Evolutionary conservation across 1,140 invertebrate species (phyloP), one percentile per base, ranked within the genome.

Genomic region (Grapholita molesta): DNA sequence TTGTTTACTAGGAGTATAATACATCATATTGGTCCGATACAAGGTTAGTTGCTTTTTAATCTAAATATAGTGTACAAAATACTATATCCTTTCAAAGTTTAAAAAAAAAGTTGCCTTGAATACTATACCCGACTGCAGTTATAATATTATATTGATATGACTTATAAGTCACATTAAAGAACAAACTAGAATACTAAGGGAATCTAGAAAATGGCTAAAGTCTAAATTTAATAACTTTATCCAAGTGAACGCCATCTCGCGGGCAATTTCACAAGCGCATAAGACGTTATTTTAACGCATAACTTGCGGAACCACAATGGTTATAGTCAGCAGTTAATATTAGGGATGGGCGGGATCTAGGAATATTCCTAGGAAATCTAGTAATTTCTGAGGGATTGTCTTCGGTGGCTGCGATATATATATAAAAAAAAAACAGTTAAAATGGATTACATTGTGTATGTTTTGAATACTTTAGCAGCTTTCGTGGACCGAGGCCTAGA

Each of bases 201-300:
- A 61, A 53, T 42, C 67, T 42, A 69, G 70, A 80, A 65, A 33
- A 9, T 38, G 76, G 72, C 55, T 70, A 66, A 77, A 84, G 78
- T 85, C 75, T 77, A 83, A 80, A 83, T 74, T 77, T 84, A 80
- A 83, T 76, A 74, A 75, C 73, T 76, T 78, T 82, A 84, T 77
- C 78, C 73, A 28, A 35, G 64, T 67, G 57, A 73, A 67, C 82
- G 76, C 82, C 82, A 88, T 84, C 82, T 85, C 70, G 77, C 73
- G 84, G 84, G 76, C 79, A 79, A 84, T 84, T 82, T 78, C 75
- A 72, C 73, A 80, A 83, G 72, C 78, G 66, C 66, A 64, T 69
- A 71, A 74, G 78, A 48, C 80, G 84, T 86, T 86, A 86, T 84
- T 86, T 87, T 87, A 89, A 87, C 83, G 80, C 78, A 73, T 80